Evolutionary conservation across 2,888 invertebrate species (phyloP).

Genomic region (Leuctra nigra): DNA sequence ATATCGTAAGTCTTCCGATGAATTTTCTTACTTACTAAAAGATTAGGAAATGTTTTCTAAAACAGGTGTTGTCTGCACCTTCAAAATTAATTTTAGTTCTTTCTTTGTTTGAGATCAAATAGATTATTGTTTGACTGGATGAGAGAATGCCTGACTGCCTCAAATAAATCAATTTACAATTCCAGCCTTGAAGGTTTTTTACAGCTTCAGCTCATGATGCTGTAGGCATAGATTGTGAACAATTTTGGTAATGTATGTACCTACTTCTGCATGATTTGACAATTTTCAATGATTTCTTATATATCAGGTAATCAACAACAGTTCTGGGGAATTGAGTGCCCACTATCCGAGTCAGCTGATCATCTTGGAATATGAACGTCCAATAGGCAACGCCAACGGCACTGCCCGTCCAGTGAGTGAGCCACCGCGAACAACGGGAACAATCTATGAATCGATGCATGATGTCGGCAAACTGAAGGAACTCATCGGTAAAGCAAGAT

Average conservation of each 20-base stretch:
- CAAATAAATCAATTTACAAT: not conserved
- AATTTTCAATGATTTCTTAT: too few species aligned
- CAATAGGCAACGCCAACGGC: slow-evolving; percentile 29
- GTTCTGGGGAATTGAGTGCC: slow-evolving; percentile 57
- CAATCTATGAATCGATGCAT: slow-evolving; percentile 52
- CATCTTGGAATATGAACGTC: slow-evolving; percentile 53
- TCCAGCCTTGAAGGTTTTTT: not conserved
- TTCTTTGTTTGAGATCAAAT: not conserved
- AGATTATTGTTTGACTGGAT: too few species aligned
- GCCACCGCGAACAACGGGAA: slow-evolving; percentile 39
- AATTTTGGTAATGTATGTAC: too few species aligned
- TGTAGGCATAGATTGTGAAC: slow-evolving; percentile 25
- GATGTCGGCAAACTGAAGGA: slow-evolving; percentile 54
- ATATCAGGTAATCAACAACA: slow-evolving; percentile 52
- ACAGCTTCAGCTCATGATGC: not conserved
- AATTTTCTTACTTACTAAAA: too few species aligned
- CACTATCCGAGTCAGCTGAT: slow-evolving; percentile 65
- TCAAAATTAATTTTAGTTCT: too few species aligned
- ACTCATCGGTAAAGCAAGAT: slow-evolving; percentile 57
- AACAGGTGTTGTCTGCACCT: too few species aligned
- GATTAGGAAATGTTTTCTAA: too few species aligned
- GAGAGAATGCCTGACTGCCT: too few species aligned
- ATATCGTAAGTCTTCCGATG: slow-evolving; percentile 50
- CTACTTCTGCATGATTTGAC: too few species aligned
- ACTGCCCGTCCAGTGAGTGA: slow-evolving; percentile 28